A percentile compares a stretch with the other conserved stretches of the same genome.
These are phyloP conservation scores for Rhinophrynus dorsalis DNA, from an alignment of 2,797 vertebrate genomes.

Conservation along the genomic window DNA sequence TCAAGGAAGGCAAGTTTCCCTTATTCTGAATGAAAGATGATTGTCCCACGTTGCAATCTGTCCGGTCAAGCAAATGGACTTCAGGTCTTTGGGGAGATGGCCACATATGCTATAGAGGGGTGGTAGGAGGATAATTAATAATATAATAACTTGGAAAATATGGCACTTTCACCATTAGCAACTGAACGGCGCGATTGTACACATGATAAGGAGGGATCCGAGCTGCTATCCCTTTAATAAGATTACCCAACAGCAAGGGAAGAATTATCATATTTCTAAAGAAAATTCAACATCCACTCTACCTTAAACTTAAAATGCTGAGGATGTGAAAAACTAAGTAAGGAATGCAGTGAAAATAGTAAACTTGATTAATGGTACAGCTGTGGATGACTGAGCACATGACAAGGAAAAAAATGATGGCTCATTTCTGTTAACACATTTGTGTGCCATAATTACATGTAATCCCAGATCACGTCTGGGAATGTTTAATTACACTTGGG, in stretches of 20 bases:
- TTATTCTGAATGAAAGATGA: too few species aligned
- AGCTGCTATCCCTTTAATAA: too few species aligned
- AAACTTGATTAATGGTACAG: constrained; percentile 16
- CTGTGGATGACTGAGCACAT: constrained; percentile 22
- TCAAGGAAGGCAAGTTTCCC: too few species aligned
- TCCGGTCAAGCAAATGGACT: too few species aligned
- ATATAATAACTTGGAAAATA: too few species aligned
- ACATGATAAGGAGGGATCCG: too few species aligned
- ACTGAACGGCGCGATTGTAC: too few species aligned
- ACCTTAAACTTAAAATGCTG: not conserved
- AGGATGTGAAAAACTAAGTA: constrained; percentile 18
- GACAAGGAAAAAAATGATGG: constrained; percentile 13
- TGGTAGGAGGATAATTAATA: too few species aligned
- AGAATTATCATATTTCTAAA: not conserved
- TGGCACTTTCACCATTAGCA: too few species aligned
- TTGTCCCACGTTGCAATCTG: too few species aligned
- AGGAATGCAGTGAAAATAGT: constrained; percentile 7
- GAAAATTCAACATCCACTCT: not conserved
- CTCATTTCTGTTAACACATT: constrained; percentile 27
- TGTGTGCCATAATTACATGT: constrained; percentile 17
- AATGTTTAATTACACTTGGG: not conserved
- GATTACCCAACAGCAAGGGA: not conserved
- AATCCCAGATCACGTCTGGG: constrained; percentile 4
- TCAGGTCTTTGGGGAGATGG: too few species aligned
- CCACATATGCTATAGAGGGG: too few species aligned